Conservation (phyloP, 37 sponge, comb jelly and placozoan species). For the Hormiphora californensis region DNA sequence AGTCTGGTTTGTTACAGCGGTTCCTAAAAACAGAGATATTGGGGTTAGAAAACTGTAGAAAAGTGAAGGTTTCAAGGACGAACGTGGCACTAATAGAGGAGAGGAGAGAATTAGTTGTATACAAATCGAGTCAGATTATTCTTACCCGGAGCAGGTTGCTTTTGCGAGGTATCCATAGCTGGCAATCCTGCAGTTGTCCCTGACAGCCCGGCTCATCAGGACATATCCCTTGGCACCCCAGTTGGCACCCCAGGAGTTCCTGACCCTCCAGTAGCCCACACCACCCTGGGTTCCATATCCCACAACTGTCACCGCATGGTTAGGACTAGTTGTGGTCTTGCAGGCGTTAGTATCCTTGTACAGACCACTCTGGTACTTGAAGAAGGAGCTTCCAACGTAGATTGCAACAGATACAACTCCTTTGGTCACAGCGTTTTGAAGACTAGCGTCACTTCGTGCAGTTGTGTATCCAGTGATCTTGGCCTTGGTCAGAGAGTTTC, state of each 20-base stretch:
- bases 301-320: neutral
- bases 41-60: too few relatives aligned
- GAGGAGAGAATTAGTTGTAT: too few relatives aligned
- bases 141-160: neutral
- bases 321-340: neutral
- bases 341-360: neutral
- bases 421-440: neutral
- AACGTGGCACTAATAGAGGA: too few relatives aligned
- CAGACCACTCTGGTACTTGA: neutral
- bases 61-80: too few relatives aligned
- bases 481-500: neutral
- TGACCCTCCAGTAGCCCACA: neutral
- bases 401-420: neutral
- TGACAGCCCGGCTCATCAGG: neutral
- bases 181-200: neutral
- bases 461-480: neutral
- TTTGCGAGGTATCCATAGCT: neutral
- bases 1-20: too few relatives aligned
- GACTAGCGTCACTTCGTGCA: neutral
- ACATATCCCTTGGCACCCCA: neutral
- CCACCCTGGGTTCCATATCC: neutral
- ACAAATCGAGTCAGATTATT: too few relatives aligned
- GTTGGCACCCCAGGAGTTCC: neutral
- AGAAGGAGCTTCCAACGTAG: neutral
- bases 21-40: too few relatives aligned